Evolutionary conservation across 2,797 vertebrate species (phyloP).

Genomic region (Agapornis canus): DNA sequence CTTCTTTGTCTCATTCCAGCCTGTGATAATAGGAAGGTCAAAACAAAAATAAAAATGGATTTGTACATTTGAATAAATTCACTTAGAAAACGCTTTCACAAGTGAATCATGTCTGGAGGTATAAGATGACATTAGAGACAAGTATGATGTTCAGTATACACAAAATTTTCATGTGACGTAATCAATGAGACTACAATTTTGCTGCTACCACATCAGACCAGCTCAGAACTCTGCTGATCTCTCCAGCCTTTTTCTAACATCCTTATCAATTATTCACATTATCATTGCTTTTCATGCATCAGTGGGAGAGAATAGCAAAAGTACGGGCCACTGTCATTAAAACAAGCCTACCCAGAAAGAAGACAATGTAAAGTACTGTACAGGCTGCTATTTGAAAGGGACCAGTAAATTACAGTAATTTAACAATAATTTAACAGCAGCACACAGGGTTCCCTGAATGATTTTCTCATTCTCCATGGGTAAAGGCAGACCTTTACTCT

Average conservation of each 20-base stretch:
- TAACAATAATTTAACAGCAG: slow-evolving; percentile 14
- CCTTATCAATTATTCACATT: neutral
- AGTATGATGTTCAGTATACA: neutral
- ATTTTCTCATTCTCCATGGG: slow-evolving; percentile 54
- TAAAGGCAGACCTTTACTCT: slow-evolving; percentile 45
- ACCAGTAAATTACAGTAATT: slow-evolving; percentile 23
- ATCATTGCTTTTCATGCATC: neutral
- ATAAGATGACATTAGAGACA: neutral
- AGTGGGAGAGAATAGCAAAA: slow-evolving; percentile 6
- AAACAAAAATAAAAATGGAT: neutral
- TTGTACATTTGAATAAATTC: neutral
- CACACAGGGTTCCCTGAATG: neutral
- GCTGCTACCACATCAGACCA: neutral
- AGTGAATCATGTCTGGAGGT: neutral
- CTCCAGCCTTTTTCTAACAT: neutral
- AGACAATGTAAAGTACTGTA: neutral
- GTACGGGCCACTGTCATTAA: neutral
- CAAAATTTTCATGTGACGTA: neutral
- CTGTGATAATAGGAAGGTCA: neutral
- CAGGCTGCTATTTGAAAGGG: slow-evolving; percentile 7
- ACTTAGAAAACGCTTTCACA: neutral
- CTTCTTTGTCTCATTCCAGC: neutral
- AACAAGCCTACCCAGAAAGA: slow-evolving; percentile 12
- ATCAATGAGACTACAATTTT: neutral
- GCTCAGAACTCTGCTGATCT: neutral